Evolutionary conservation across 2,797 vertebrate genomes (phyloP).

Genomic region (Manis crassicaudata): DNA sequence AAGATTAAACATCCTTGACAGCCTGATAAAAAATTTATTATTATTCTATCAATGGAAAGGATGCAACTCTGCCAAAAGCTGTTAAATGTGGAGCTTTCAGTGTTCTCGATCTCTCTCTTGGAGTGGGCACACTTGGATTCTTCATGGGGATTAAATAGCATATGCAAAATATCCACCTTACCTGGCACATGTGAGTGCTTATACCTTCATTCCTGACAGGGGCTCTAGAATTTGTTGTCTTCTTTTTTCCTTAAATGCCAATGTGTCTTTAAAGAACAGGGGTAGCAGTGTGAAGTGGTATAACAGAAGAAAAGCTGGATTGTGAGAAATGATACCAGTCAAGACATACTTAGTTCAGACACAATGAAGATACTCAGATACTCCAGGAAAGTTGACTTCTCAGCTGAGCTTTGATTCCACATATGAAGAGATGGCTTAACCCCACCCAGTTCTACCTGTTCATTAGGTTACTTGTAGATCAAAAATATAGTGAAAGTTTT

Average conservation of each 20-base stretch:
- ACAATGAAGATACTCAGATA: not conserved
- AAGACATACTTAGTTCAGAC: not conserved
- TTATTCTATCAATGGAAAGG: slow-evolving; percentile 62
- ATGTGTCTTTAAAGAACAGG: not conserved
- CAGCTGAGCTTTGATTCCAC: not conserved
- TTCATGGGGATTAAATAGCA: not conserved
- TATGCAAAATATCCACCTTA: not conserved
- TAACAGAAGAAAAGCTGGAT: not conserved
- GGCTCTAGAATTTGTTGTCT: not conserved
- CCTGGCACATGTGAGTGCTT: not conserved
- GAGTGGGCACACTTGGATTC: not conserved
- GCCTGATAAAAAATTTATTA: slow-evolving; percentile 81
- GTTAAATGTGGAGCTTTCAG: slow-evolving; percentile 54
- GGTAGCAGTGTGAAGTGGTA: not conserved
- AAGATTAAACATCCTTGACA: slow-evolving; percentile 79
- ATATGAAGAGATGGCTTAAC: not conserved
- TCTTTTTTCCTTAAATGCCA: not conserved
- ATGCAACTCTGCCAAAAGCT: slow-evolving; percentile 63
- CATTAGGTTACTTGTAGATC: not conserved
- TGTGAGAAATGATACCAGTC: not conserved
- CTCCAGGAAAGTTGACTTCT: not conserved
- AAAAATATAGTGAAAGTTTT: not conserved
- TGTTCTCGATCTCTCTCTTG: slow-evolving; percentile 35
- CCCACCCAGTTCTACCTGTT: not conserved
- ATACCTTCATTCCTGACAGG: not conserved